Evolutionary conservation across 2,113 vertebrate species (phyloP).

Genomic region (Sceloporus tristichus): DNA sequence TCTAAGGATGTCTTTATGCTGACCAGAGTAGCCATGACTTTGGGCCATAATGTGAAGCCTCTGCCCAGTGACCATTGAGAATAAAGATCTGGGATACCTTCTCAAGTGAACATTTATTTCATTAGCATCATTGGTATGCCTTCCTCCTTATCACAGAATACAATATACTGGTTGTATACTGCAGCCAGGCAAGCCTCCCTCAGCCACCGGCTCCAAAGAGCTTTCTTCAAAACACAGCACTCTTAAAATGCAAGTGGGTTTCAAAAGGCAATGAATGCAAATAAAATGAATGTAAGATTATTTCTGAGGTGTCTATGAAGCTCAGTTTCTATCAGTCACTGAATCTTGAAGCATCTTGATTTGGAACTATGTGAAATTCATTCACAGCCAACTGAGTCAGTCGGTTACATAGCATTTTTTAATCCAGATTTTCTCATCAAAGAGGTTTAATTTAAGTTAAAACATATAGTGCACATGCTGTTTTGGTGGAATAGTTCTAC

Average conservation of each 20-base stretch:
- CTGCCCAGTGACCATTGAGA: neutral
- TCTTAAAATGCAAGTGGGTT: too few relatives aligned
- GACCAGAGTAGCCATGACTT: too few relatives aligned
- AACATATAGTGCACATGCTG: slow-evolving; percentile 49
- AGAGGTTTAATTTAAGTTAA: slow-evolving; percentile 63
- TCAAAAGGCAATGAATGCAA: too few relatives aligned
- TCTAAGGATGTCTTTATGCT: too few relatives aligned
- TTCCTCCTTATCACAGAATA: too few relatives aligned
- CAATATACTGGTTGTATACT: too few relatives aligned
- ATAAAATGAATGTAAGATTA: too few relatives aligned
- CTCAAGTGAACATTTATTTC: too few relatives aligned
- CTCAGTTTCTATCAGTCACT: neutral
- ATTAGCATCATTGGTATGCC: too few relatives aligned
- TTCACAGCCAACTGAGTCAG: slow-evolving; percentile 47
- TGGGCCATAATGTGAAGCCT: too few relatives aligned
- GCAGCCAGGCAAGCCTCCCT: too few relatives aligned
- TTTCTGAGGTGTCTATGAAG: slow-evolving; percentile 11
- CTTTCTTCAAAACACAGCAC: neutral
- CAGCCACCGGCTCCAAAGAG: neutral
- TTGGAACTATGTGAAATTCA: slow-evolving; percentile 2
- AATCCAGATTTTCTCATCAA: slow-evolving; percentile 60
- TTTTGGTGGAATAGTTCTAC: slow-evolving; percentile 51
- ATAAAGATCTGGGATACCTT: too few relatives aligned
- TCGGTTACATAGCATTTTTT: slow-evolving; percentile 50
- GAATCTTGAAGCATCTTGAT: slow-evolving; percentile 1